Evolutionary conservation across 2,113 vertebrate genomes (phyloP).

Genomic region (Stercorarius parasiticus): DNA sequence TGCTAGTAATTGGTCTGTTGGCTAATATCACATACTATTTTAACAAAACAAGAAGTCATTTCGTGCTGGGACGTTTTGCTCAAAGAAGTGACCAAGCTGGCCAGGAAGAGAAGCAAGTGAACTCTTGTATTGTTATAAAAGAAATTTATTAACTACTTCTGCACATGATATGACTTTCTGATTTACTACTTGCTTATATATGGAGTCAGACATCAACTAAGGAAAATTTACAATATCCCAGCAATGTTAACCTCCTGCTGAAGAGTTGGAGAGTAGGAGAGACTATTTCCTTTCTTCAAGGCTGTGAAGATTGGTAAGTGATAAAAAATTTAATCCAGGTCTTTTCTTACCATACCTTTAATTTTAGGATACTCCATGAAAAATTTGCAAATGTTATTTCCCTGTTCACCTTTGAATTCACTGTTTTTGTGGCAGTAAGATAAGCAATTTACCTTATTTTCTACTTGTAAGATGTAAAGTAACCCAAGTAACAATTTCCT

Average conservation of each 20-base stretch:
- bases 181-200: background rate
- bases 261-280: background rate
- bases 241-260: background rate
- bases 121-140: background rate
- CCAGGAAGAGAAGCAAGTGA: background rate
- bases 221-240: background rate
- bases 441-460: slow-evolving; percentile 42
- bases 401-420: slow-evolving; percentile 10
- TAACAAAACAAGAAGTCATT: background rate
- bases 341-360: slow-evolving; percentile 7
- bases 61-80: background rate
- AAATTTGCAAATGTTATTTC: background rate
- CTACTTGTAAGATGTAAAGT: background rate
- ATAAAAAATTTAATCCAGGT: slow-evolving; percentile 1
- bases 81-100: background rate
- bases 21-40: background rate
- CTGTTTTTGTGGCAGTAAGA: background rate
- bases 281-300: slow-evolving; percentile 21
- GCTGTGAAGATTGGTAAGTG: background rate
- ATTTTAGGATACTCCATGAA: slow-evolving; percentile 18
- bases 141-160: background rate
- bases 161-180: background rate
- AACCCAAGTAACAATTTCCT: slow-evolving; percentile 11
- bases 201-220: background rate
- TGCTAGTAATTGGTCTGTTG: background rate